A percentile compares a stretch with the other conserved stretches of the same genome.
Evolutionary conservation across 2,797 vertebrate species (phyloP).

Genomic region (Cryptoprocta ferox): DNA sequence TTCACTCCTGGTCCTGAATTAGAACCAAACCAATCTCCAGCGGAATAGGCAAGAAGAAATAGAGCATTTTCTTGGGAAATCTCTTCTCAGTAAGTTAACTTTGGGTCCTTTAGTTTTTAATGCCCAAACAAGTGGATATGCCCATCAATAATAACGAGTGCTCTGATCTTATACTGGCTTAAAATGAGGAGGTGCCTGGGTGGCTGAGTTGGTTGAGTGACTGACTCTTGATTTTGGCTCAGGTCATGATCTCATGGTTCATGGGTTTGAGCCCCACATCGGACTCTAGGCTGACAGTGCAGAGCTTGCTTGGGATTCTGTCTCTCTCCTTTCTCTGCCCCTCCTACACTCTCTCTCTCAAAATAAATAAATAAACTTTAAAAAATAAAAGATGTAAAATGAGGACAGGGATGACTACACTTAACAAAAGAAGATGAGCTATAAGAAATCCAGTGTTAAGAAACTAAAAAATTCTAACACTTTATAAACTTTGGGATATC

Average conservation of each 20-base stretch:
- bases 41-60: not conserved
- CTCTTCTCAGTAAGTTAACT: not conserved
- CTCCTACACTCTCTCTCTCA: too few relatives aligned
- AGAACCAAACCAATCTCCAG: not conserved
- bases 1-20: not conserved
- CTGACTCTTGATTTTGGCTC: too few relatives aligned
- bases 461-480: not conserved
- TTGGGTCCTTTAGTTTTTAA: conserved; percentile 35
- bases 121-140: not conserved
- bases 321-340: too few relatives aligned
- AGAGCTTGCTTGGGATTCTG: too few relatives aligned
- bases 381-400: not conserved
- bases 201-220: too few relatives aligned
- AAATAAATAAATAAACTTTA: too few relatives aligned
- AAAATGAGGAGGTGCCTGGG: not conserved
- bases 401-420: not conserved
- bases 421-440: not conserved
- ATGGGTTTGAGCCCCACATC: too few relatives aligned
- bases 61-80: not conserved
- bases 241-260: too few relatives aligned
- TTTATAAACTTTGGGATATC: not conserved
- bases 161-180: not conserved
- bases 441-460: conserved; percentile 16
- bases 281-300: too few relatives aligned
- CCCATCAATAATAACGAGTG: not conserved